Base-by-base conservation (phyloP, 2,113 vertebrate genomes). In the Lipotes vexillifer region DNA sequence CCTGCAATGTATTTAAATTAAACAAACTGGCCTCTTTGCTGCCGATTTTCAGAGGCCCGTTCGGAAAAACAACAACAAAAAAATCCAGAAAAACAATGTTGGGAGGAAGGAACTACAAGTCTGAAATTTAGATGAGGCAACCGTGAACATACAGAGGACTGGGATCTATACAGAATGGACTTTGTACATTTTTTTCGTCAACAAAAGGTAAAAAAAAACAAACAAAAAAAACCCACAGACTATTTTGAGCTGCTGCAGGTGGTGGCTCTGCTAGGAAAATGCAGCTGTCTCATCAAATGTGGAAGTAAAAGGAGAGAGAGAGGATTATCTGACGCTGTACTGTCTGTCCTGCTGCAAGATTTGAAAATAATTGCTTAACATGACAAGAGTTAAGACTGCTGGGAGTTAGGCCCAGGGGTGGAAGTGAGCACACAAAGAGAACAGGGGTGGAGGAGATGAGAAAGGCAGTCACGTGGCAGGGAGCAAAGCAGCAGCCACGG, bases 1-100 rank as follows among this genome's bases (percentile, higher is more conserved):
- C 93, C 93, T 93, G 94, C 98, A 98, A 98, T 98, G 98, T 96
- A 97, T 65, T 91, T 88, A 98, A 97, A 97, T 98, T 88, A 98
- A 98, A 98, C 98, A 98, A 98, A 95, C 98, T 94, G 98, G 96
- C 97, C 98, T 98, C 94, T 96, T 98, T 94, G 96, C 97, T 87
- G 92, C 93, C 61, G 78, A 87, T 95, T 97, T 98, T 92, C 68
- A 90, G 90, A 97, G 78, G 46, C 69, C 59, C 88, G 83, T 77
- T 94, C 69, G 77, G 86, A 77, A 94, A 95, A 97, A 87, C n/a
- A 75, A 7, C 2, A 49, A 20, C 2, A 49, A 31, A 44, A 41
- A 74, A 52, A 23, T 11, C 21, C 55, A 38, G n/a, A 44, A 71
- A 74, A 88, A 21, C 15, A 2, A 0, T 7, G 75, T 0, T 31